Percentiles rank a stretch among this genome's conserved stretches.
Evolutionary conservation across 2,888 invertebrate species (phyloP).

Genomic region (Limnephilus auricula): DNA sequence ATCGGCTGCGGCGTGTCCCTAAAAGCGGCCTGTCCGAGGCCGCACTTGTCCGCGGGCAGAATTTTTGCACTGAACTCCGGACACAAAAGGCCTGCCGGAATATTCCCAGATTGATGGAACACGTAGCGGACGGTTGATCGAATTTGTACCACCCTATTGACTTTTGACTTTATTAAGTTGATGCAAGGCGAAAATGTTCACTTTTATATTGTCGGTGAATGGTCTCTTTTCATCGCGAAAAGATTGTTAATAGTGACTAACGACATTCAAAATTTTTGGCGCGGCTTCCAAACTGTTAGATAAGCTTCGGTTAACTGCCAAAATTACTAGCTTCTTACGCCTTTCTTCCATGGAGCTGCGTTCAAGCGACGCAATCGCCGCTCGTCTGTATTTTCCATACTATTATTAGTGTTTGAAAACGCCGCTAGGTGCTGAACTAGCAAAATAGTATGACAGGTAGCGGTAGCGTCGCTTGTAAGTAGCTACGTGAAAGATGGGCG

Average conservation of each 20-base stretch:
- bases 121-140: background rate
- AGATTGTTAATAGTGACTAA: background rate
- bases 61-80: background rate
- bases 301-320: no score
- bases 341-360: no score
- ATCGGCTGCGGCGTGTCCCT: background rate
- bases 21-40: background rate
- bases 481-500: no score
- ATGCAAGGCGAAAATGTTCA: background rate
- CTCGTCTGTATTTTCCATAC: no score
- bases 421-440: no score
- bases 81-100: background rate
- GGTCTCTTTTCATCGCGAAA: background rate
- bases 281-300: no score
- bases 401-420: no score
- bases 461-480: no score
- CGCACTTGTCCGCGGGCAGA: background rate
- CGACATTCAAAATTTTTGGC: background rate
- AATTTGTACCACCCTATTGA: background rate
- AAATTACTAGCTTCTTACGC: no score
- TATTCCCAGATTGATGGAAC: background rate
- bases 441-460: no score
- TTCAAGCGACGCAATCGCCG: no score
- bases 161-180: background rate
- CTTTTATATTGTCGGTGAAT: background rate